Evolutionary conservation across 2,888 invertebrate genomes (phyloP), one percentile per base, ranked within the genome.

Genomic region (Chymomyza amoena): DNA sequence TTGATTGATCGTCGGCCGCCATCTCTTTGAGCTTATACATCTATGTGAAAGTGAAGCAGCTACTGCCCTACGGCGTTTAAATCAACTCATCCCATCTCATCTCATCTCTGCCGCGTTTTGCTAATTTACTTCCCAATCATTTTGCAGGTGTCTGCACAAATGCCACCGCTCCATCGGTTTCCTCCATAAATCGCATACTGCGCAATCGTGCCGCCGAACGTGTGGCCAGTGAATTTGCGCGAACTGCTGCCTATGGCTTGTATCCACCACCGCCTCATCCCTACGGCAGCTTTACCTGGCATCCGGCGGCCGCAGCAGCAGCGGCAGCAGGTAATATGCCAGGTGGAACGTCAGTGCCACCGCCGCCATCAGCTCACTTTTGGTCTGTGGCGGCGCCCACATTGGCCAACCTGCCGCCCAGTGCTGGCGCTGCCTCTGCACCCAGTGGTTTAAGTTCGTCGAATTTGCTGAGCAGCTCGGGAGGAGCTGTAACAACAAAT

Each of bases 141-240:
- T 70, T 67, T 79, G 71, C 94, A 98, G 98, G 97, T 82, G 97
- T 99, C 16, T 99, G 99, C 92, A 97, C 97, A 56, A 97, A 97
- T 89, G 96, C 96, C 63, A 98, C 98, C 28, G 98, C 99, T 0
- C 99, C 99, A 0, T 98, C 98, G 69, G 98, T 99, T 4, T 98
- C 97, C 87, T 98, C 98, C 80, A 99, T 99, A 91, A 99, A 98
- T 92, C 95, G 99, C 84, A 99, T 99, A 89, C 93, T 99, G 66
- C 93, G 99, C 78, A 99, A 99, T 91, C 94, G 99, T 9, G 98
- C 98, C 0, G 98, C 99, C 0, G 99, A 99, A 90, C 93, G 98
- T 18, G 98, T 98, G 0, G 98, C 98, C 0, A 97, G 96, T 1
- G 98, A 98, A 91, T 97, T 99, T 87, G 98, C 98, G 0, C 93